phyloP scores from a whole-genome alignment of 2,797 vertebrate species.

The Artibeus lituratus region DNA sequence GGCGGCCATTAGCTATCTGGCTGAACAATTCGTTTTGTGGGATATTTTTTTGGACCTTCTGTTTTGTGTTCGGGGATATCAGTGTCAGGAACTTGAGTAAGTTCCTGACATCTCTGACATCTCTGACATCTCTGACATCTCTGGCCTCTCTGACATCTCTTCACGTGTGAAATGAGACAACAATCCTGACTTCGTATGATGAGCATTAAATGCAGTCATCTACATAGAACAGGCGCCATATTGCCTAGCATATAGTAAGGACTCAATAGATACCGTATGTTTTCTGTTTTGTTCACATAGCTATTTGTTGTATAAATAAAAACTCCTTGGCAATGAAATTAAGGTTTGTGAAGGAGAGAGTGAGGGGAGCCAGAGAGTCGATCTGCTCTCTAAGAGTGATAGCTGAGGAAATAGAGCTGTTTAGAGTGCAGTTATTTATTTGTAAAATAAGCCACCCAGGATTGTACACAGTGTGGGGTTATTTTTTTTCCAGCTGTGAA shows the following conservation, averaged over 20 bases:
- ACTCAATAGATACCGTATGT: background rate
- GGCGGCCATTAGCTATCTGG: background rate
- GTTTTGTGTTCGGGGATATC: background rate
- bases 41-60: background rate
- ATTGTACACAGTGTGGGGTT: constrained; percentile 56
- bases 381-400: constrained; percentile 44
- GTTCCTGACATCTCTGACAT: background rate
- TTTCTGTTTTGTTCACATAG: constrained; percentile 38
- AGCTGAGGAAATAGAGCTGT: constrained; percentile 61
- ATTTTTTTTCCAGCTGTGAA: constrained; percentile 69
- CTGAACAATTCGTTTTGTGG: background rate
- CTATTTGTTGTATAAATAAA: constrained; percentile 51
- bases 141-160: background rate
- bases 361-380: background rate
- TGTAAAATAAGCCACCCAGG: constrained; percentile 63
- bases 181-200: background rate
- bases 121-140: no score
- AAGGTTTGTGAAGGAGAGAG: background rate
- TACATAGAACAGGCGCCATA: background rate
- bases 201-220: background rate
- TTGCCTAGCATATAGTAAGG: background rate
- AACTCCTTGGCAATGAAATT: constrained; percentile 43
- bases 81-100: background rate
- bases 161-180: background rate
- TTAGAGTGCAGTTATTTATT: constrained; percentile 58